A percentile compares a stretch with the other conserved stretches of the same genome.
These are phyloP conservation scores for Mastigias papua DNA, from an alignment of 30 jellyfish, hydroid and myxozoan genomes.

Conservation along the genomic window DNA sequence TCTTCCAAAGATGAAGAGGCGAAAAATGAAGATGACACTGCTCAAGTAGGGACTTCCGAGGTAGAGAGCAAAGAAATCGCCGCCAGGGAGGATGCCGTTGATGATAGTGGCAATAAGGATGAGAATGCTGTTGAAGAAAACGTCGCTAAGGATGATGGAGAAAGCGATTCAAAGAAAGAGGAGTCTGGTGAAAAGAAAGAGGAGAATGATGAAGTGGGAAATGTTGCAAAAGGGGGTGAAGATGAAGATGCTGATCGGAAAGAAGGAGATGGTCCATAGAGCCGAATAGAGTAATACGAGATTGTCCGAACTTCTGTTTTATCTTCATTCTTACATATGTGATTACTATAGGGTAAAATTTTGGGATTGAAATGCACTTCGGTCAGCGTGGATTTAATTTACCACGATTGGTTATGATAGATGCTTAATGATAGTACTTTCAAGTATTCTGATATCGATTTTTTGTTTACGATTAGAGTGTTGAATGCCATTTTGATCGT, in stretches of 20 bases:
- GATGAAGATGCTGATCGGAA: not conserved
- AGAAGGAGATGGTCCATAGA: not conserved
- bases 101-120: not conserved
- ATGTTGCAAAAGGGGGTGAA: constrained; percentile 8
- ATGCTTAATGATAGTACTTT: too few species aligned
- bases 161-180: not conserved
- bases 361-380: too few species aligned
- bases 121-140: not conserved
- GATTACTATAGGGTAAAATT: not conserved
- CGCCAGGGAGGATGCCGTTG: not conserved
- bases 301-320: not conserved
- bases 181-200: not conserved
- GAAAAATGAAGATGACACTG: not conserved
- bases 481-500: too few species aligned
- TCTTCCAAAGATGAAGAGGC: constrained; percentile 1
- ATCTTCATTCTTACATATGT: not conserved
- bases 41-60: not conserved
- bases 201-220: too few species aligned
- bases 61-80: not conserved
- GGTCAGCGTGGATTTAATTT: too few species aligned
- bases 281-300: not conserved
- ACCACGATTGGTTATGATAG: too few species aligned
- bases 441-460: too few species aligned
- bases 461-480: too few species aligned
- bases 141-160: not conserved